Evolutionary conservation across 2,888 invertebrate genomes (phyloP), one percentile per base, ranked within the genome.

Genomic region (Oligia strigilis): DNA sequence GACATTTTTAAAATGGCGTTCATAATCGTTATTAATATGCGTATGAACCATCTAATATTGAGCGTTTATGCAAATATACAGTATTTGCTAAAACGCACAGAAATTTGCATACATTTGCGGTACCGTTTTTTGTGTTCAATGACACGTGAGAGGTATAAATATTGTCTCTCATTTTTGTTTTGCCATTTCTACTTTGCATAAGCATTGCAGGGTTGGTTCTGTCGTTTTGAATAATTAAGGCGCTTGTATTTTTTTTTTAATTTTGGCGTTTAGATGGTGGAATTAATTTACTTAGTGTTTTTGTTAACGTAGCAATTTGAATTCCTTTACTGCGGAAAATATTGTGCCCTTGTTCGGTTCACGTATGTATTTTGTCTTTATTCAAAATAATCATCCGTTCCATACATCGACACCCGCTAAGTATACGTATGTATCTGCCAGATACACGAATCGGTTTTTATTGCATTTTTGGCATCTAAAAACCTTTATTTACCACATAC

Each of bases 41-140:
- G 90, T 89, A 92, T 92, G 88, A 90, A 92, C 92, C 91, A 90
- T 93, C 92, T 93, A 93, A 93, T 93, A 94, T 92, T 87, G 90
- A 91, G 88, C 91, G 91, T 93, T 95, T 95, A 95, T 95, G 95
- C 92, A 93, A 95, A 95, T 93, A 72, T 70, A 72, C 87, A 90
- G 92, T 93, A 89, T 94, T 93, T 81, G 89, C 83, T 89, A 84
- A 90, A 90, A 89, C 90, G 88, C 88, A 89, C 89, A 82, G 88
- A 92, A 92, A 95, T 95, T 95, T 95, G 95, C 95, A 95, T 95
- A 93, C 90, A 94, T 91, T 94, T 93, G 95, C 91, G 94, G 93
- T 91, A 93, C 94, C 94, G 91, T 92, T 93, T 94, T 91, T 90
- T 90, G 92, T 94, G 95, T 93, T 94, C 94, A 95, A 95, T 95